phyloP scores from a whole-genome alignment of 2,888 invertebrate species.

The Pterostichus niger region DNA sequence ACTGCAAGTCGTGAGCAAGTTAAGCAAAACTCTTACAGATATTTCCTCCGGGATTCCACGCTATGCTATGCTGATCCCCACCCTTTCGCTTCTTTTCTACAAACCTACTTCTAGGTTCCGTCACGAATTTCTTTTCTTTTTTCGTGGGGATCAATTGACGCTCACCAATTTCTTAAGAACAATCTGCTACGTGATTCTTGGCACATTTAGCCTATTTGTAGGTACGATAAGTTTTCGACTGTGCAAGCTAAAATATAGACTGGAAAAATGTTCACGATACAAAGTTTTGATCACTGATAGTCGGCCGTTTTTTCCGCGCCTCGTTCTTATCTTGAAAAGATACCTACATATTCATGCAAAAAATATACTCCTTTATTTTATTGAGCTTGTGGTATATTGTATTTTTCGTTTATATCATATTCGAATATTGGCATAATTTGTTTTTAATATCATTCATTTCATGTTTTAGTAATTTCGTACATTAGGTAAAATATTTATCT shows the following conservation, averaged over 20 bases:
- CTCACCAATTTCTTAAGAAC: constrained; percentile 33
- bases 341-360: too few relatives aligned
- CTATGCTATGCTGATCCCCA: not conserved
- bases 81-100: constrained; percentile 2
- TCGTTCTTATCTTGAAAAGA: too few relatives aligned
- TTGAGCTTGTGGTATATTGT: too few relatives aligned
- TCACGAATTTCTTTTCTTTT: constrained; percentile 15
- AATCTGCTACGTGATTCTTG: constrained; percentile 54
- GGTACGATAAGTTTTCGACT: not conserved
- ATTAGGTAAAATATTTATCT: too few relatives aligned
- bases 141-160: constrained; percentile 26
- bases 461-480: too few relatives aligned
- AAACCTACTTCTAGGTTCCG: constrained; percentile 6
- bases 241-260: not conserved
- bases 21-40: constrained; percentile 46
- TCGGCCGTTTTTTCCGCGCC: not conserved
- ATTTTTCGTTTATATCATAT: too few relatives aligned
- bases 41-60: constrained; percentile 50
- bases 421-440: too few relatives aligned
- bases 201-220: constrained; percentile 53
- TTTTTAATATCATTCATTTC: too few relatives aligned
- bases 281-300: not conserved
- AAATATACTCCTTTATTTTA: too few relatives aligned
- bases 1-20: constrained; percentile 27
- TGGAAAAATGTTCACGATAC: not conserved